These are phyloP conservation scores for Notospermus geniculatus DNA, from an alignment of 1,140 invertebrate species.

Conservation along the genomic window DNA sequence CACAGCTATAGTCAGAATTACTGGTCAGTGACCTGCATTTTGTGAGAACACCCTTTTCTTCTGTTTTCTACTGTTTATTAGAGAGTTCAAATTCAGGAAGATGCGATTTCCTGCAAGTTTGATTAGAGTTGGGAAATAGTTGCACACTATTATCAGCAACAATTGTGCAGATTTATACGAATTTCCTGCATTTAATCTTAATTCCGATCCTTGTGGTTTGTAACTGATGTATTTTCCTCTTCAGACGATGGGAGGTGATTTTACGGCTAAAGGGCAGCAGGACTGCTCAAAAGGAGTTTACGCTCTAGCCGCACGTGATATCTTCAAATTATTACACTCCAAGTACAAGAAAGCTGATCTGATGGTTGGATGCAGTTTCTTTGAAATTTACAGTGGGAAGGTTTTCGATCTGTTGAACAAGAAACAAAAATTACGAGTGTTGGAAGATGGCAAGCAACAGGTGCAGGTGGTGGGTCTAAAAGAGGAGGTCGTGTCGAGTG, in stretches of 20 bases:
- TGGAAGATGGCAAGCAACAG: constrained; percentile 86
- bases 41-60: too few species aligned
- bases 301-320: constrained; percentile 73
- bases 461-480: constrained; percentile 93
- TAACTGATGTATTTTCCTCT: constrained; percentile 21
- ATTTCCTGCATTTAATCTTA: too few species aligned
- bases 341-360: constrained; percentile 79
- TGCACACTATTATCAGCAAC: too few species aligned
- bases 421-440: constrained; percentile 89
- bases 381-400: constrained; percentile 95
- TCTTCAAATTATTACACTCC: constrained; percentile 77
- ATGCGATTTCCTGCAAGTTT: too few species aligned
- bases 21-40: too few species aligned
- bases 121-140: too few species aligned
- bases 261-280: constrained; percentile 53
- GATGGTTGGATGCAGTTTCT: constrained; percentile 84
- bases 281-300: constrained; percentile 60
- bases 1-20: too few species aligned
- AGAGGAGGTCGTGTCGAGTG: constrained; percentile 77
- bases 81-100: too few species aligned
- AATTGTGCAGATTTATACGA: too few species aligned
- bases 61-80: too few species aligned
- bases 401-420: constrained; percentile 96
- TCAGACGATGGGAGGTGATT: constrained; percentile 58
- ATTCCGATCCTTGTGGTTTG: too few species aligned